Percentiles rank a stretch among this genome's conserved stretches.
These are phyloP conservation scores for Eutolmus rufibarbis DNA, from an alignment of 2,888 invertebrate genomes.

Conservation along the genomic window DNA sequence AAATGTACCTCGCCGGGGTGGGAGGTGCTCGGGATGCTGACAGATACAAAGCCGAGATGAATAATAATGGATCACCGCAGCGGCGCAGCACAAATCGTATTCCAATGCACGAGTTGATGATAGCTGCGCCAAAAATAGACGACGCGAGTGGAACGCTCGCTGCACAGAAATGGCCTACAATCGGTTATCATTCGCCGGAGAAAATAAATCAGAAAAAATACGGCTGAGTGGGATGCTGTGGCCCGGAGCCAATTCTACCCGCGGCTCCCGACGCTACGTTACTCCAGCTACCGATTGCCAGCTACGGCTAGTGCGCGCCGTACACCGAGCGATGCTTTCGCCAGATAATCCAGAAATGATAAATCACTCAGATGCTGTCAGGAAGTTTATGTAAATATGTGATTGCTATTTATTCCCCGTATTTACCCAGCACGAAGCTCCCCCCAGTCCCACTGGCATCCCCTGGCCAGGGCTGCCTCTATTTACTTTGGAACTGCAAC, in stretches of 20 bases:
- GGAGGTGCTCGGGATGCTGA: not conserved
- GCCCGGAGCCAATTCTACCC: not conserved
- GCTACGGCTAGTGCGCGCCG: not conserved
- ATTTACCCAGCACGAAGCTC: conserved; percentile 4
- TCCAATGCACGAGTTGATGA: not conserved
- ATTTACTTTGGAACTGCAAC: conserved; percentile 1
- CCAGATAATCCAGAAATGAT: conserved; percentile 38
- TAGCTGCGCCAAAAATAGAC: conserved; percentile 28
- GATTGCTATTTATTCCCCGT: conserved; percentile 32
- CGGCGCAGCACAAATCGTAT: not conserved
- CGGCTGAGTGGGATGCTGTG: conserved; percentile 29
- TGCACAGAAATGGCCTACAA: conserved; percentile 26
- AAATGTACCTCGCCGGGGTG: not conserved
- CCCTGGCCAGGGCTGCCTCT: not conserved
- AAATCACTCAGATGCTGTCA: conserved; percentile 42
- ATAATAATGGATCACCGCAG: not conserved
- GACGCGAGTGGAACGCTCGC: conserved; percentile 22
- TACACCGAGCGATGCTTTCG: conserved; percentile 24
- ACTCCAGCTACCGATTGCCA: not conserved
- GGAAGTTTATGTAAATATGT: conserved; percentile 41
- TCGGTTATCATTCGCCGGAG: conserved; percentile 26
- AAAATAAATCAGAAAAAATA: conserved; percentile 38
- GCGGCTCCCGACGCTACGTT: not conserved
- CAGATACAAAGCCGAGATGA: not conserved
- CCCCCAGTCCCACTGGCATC: not conserved